phyloP scores from a whole-genome alignment of 2,113 vertebrate species.

The Tachysurus vachellii region DNA sequence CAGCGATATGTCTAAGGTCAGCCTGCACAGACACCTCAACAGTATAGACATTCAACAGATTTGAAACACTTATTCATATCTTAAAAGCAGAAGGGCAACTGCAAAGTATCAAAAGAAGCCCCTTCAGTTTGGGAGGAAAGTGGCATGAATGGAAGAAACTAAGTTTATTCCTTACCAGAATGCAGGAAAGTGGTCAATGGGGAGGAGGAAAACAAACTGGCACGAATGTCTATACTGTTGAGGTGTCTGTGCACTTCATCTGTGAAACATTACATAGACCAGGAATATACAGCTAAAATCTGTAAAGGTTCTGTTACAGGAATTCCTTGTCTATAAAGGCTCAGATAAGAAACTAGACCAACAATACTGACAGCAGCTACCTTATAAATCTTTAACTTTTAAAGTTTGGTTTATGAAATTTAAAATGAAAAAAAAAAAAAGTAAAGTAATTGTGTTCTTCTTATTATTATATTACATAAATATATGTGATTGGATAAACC shows the following conservation, averaged over 20 bases:
- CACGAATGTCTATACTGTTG: too few relatives aligned
- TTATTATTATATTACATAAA: neutral
- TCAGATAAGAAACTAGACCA: neutral
- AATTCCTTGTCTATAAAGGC: neutral
- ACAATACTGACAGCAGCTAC: neutral
- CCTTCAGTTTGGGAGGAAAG: neutral
- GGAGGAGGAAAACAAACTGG: neutral
- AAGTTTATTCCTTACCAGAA: neutral
- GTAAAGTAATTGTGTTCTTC: neutral
- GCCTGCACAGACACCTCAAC: neutral
- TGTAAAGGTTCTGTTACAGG: neutral
- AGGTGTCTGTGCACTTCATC: neutral
- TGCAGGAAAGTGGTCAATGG: neutral
- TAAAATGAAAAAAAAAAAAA: neutral
- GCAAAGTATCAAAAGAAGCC: neutral
- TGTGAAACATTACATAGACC: neutral
- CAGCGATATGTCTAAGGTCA: neutral
- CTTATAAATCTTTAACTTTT: neutral
- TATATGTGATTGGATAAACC: neutral
- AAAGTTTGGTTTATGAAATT: neutral
- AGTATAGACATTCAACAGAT: neutral
- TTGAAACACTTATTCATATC: neutral
- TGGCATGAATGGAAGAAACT: neutral
- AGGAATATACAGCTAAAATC: neutral
- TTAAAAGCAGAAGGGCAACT: neutral